These are phyloP conservation scores for Phrynosoma platyrhinos DNA, from an alignment of 2,113 vertebrate species.

Conservation along the genomic window DNA sequence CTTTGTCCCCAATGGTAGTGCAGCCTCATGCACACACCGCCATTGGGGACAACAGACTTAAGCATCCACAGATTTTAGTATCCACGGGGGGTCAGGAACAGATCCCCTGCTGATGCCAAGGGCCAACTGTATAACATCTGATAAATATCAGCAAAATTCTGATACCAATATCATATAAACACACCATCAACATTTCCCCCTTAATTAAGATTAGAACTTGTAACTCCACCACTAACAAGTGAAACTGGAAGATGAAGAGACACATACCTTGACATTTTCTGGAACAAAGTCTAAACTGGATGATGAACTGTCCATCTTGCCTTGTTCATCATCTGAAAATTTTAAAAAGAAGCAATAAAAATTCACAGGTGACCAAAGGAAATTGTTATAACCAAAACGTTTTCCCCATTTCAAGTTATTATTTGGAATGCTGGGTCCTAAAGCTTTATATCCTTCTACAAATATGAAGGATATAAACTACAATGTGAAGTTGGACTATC, in stretches of 20 bases:
- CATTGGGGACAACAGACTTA: too few species aligned
- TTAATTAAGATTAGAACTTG: background rate
- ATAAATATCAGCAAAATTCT: background rate
- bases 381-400: background rate
- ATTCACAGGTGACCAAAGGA: background rate
- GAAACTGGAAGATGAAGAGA: background rate
- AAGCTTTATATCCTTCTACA: background rate
- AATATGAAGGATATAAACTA: background rate
- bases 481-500: background rate
- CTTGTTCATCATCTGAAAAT: slow-evolving; percentile 92
- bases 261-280: slow-evolving; percentile 81
- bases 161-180: background rate
- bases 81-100: too few species aligned
- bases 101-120: too few species aligned
- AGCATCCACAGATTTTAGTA: too few species aligned
- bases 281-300: slow-evolving; percentile 92
- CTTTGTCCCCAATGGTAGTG: too few species aligned
- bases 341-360: slow-evolving; percentile 34
- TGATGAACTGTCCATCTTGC: slow-evolving; percentile 90
- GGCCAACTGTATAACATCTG: background rate
- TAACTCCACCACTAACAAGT: background rate
- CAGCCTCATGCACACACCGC: too few species aligned
- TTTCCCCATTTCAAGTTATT: background rate
- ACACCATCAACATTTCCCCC: background rate
- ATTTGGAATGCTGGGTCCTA: background rate